Percentiles rank a stretch among this genome's conserved stretches.
Evolutionary conservation across 1,140 invertebrate species (phyloP).

Genomic region (Caenorhabditis remanei): DNA sequence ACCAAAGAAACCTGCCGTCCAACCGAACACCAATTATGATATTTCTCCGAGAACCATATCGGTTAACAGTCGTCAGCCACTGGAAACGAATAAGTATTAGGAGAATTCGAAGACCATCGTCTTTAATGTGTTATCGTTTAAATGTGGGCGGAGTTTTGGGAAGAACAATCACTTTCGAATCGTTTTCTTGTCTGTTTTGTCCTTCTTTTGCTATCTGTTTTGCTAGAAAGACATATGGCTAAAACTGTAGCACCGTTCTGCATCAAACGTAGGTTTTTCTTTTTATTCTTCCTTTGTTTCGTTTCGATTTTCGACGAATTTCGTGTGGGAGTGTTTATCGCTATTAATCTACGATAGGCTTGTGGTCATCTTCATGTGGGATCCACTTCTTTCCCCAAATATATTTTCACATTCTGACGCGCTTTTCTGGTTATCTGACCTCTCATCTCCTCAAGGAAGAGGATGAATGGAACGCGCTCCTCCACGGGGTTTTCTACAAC

Average conservation of each 20-base stretch:
- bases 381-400: constrained; percentile 1
- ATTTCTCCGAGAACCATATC: not conserved
- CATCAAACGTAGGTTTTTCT: constrained; percentile 11
- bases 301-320: constrained; percentile 20
- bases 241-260: constrained; percentile 28
- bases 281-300: not conserved
- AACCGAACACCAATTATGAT: not conserved
- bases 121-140: constrained; percentile 31
- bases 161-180: not conserved
- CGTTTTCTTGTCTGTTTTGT: not conserved
- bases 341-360: constrained; percentile 27
- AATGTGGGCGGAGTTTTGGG: not conserved
- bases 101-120: constrained; percentile 2
- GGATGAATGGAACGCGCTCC: not conserved
- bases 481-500: not conserved
- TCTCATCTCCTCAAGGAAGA: not conserved
- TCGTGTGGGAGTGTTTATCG: not conserved
- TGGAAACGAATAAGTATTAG: constrained; percentile 4
- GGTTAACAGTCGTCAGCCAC: constrained; percentile 41
- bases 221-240: not conserved
- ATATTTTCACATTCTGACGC: constrained; percentile 55
- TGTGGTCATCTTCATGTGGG: constrained; percentile 40
- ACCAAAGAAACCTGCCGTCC: not conserved
- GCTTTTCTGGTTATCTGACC: constrained; percentile 48
- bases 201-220: not conserved